These are phyloP conservation scores for Pseudopodoces humilis DNA, from an alignment of 2,113 vertebrate species.

Conservation along the genomic window DNA sequence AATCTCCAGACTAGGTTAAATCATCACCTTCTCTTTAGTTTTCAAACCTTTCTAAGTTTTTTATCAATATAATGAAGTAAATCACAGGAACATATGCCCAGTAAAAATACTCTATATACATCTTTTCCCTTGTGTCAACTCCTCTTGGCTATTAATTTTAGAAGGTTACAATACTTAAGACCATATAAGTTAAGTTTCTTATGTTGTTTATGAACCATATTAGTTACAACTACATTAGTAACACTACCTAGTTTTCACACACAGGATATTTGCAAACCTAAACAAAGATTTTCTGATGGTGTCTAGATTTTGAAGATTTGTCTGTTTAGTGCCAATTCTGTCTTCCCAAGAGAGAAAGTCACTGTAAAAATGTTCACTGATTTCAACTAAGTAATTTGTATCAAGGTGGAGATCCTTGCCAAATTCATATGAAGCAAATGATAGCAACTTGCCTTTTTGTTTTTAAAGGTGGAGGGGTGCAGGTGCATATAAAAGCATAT, in stretches of 20 bases:
- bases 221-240: not conserved
- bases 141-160: constrained; percentile 32
- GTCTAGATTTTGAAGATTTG: not conserved
- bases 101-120: constrained; percentile 39
- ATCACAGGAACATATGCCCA: constrained; percentile 54
- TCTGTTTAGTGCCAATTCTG: not conserved
- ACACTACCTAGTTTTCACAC: not conserved
- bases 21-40: constrained; percentile 11
- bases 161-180: constrained; percentile 35
- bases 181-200: not conserved
- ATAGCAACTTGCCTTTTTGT: not conserved
- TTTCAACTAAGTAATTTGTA: not conserved
- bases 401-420: not conserved
- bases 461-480: not conserved
- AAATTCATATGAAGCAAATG: not conserved
- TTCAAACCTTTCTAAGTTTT: constrained; percentile 14
- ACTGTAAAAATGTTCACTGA: not conserved
- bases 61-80: constrained; percentile 34
- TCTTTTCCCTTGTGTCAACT: not conserved
- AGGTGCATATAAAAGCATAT: not conserved
- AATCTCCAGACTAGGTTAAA: not conserved
- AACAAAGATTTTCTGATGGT: not conserved
- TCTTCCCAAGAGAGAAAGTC: not conserved
- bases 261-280: not conserved
- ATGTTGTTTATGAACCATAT: not conserved